Conservation (phyloP, 2,888 invertebrate species). For the Caenorhabditis japonica region DNA sequence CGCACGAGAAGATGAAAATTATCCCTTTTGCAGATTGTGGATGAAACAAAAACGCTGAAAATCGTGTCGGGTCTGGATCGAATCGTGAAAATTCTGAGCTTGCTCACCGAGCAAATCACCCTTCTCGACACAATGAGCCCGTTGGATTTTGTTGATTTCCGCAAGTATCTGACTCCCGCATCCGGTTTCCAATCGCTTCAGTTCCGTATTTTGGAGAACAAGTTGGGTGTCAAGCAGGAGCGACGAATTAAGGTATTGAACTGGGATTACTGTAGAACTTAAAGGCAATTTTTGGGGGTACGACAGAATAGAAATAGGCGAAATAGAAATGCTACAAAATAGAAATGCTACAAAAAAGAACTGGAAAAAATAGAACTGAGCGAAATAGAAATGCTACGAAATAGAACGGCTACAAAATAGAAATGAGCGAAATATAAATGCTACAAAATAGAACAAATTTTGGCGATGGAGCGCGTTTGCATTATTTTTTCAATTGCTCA, state of each 20-base stretch:
- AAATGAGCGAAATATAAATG: no score
- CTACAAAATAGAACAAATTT: no score
- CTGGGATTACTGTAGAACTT: slow-evolving; percentile 81
- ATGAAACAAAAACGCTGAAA: slow-evolving; percentile 92
- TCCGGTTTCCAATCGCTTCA: slow-evolving; percentile 97
- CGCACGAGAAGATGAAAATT: no score
- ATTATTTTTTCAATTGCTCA: no score
- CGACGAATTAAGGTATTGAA: slow-evolving; percentile 61
- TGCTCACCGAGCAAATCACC: slow-evolving; percentile 95
- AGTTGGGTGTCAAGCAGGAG: slow-evolving; percentile 81
- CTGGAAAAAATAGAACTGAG: no score
- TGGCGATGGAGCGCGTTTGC: no score
- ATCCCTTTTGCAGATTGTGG: slow-evolving; percentile 81
- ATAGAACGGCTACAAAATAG: no score
- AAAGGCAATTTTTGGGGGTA: no score
- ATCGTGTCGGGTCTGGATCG: slow-evolving; percentile 91
- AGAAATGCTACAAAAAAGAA: no score
- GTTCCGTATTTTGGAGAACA: slow-evolving; percentile 95
- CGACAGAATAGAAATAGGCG: no score
- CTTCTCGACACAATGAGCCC: slow-evolving; percentile 99
- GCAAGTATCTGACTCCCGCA: slow-evolving; percentile 91
- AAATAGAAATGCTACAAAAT: no score
- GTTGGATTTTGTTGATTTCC: slow-evolving; percentile 96
- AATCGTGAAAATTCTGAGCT: slow-evolving; percentile 89
- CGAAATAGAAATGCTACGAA: no score